Evolutionary conservation across 2,113 vertebrate species (phyloP).

Genomic region (Setophaga kirtlandii): DNA sequence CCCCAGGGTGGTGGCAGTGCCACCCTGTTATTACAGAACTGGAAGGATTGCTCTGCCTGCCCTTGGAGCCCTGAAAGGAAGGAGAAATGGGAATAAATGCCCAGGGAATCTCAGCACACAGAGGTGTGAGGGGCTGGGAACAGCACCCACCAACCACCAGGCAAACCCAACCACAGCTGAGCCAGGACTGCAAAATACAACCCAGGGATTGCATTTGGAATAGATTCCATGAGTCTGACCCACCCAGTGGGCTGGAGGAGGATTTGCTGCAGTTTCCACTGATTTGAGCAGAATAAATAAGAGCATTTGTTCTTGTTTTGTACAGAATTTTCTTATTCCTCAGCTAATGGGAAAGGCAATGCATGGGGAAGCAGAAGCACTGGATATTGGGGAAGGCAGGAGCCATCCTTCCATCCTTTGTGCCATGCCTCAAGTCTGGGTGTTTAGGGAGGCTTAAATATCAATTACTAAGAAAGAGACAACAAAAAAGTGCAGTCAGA

Average conservation of each 20-base stretch:
- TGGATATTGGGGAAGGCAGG: background rate
- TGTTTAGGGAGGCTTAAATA: background rate
- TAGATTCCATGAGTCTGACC: background rate
- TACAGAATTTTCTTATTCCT: background rate
- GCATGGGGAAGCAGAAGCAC: background rate
- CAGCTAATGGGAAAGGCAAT: background rate
- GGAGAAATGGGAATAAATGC: background rate
- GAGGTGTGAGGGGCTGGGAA: background rate
- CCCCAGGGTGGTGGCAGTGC: background rate
- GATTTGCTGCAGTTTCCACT: background rate
- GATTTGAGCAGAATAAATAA: background rate
- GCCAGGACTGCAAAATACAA: background rate
- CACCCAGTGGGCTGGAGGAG: background rate
- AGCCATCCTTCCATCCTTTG: background rate
- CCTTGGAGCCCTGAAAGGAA: background rate
- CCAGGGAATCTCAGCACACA: rapidly evolving
- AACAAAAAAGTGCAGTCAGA: background rate
- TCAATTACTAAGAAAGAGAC: background rate
- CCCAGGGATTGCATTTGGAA: background rate
- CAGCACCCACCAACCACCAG: background rate
- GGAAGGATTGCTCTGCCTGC: background rate
- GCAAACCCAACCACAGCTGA: background rate
- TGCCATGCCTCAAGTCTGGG: rapidly evolving
- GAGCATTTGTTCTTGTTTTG: background rate
- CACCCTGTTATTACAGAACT: background rate